These are phyloP conservation scores for Littorina saxatilis DNA, from an alignment of 1,140 invertebrate species.

Conservation along the genomic window DNA sequence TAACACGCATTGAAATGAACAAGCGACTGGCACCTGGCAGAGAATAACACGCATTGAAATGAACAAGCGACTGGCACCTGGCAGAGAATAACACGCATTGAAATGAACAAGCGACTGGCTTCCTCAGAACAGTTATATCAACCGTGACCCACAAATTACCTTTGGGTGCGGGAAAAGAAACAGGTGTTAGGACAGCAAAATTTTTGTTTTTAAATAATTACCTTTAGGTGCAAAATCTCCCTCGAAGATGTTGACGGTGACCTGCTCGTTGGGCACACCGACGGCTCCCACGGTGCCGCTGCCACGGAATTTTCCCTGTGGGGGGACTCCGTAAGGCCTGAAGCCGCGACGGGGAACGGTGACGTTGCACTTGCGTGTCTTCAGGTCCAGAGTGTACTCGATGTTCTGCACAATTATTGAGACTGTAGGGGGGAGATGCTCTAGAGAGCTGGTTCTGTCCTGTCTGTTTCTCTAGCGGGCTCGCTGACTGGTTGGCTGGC, in stretches of 20 bases:
- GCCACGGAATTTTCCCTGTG: conserved; percentile 55
- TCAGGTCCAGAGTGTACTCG: conserved; percentile 65
- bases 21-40: no score
- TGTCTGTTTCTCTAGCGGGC: background rate
- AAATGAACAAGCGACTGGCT: no score
- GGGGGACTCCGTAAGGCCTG: conserved; percentile 59
- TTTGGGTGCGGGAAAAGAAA: no score
- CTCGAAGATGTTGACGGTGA: conserved; percentile 48
- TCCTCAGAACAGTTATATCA: no score
- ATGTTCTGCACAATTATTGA: conserved; percentile 55
- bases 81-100: no score
- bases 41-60: no score
- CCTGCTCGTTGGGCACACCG: conserved; percentile 51
- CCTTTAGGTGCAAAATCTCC: conserved; percentile 39
- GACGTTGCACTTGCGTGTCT: conserved; percentile 60
- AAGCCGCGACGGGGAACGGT: conserved; percentile 52
- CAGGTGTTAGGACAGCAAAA: no score
- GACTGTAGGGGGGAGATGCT: background rate
- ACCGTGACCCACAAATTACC: no score
- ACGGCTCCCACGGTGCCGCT: conserved; percentile 59
- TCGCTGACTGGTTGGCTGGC: background rate
- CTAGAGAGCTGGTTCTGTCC: background rate
- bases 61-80: no score
- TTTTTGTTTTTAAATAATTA: no score
- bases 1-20: no score